Conservation (phyloP, 1,140 invertebrate species). For the Gonioctena quinquepunctata region DNA sequence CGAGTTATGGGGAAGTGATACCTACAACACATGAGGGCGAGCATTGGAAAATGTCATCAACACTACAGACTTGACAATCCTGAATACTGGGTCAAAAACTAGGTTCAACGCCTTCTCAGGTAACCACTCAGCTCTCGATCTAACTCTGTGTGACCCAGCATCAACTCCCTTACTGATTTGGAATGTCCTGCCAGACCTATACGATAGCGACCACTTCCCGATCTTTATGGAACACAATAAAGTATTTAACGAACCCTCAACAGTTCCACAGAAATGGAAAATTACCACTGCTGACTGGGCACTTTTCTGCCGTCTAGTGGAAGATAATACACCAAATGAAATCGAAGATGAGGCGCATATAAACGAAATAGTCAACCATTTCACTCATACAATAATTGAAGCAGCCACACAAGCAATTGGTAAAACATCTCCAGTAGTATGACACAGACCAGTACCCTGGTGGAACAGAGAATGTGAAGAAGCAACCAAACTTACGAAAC, state of each 20-base stretch:
- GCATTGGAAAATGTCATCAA: background rate
- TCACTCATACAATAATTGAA: background rate
- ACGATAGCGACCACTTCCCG: background rate
- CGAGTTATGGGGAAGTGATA: background rate
- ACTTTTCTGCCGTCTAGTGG: background rate
- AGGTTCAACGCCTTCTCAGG: conserved; percentile 2
- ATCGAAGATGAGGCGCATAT: background rate
- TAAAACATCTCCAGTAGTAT: background rate
- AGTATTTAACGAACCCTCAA: too few species aligned
- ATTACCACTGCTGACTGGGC: background rate
- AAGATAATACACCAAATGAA: background rate
- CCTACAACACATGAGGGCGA: background rate
- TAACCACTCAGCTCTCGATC: conserved; percentile 5
- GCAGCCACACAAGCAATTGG: background rate
- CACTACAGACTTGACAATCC: background rate
- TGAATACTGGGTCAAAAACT: conserved; percentile 2
- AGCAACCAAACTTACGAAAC: conserved; percentile 6
- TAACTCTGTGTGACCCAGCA: conserved; percentile 6
- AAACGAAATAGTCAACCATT: background rate
- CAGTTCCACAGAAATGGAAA: too few species aligned
- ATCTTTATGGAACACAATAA: background rate
- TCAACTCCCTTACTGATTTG: too few species aligned
- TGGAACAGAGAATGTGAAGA: conserved; percentile 9
- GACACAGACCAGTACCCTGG: conserved; percentile 2
- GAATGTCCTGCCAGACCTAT: background rate